Percentiles rank a stretch among this genome's conserved stretches.
phyloP scores from a whole-genome alignment of 2,113 vertebrate genomes.

The Bufo bufo region DNA sequence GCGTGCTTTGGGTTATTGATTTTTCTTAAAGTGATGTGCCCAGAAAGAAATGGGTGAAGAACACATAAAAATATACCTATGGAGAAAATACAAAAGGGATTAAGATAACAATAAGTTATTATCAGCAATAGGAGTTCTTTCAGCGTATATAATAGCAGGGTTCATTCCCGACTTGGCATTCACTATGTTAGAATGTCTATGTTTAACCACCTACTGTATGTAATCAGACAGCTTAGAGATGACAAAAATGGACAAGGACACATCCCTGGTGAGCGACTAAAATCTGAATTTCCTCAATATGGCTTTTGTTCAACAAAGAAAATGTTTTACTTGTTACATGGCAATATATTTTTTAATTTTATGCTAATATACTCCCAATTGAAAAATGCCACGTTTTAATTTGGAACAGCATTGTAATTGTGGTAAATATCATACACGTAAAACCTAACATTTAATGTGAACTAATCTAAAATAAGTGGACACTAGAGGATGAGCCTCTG shows the following conservation, averaged over 20 bases:
- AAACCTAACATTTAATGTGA: too few relatives aligned
- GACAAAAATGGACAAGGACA: constrained; percentile 41
- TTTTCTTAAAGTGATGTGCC: constrained; percentile 26
- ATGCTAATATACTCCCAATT: too few relatives aligned
- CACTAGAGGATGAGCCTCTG: too few relatives aligned
- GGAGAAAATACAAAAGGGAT: constrained; percentile 40
- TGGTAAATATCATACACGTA: too few relatives aligned
- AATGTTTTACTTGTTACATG: not conserved
- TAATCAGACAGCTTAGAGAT: constrained; percentile 31
- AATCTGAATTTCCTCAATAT: not conserved
- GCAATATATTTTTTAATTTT: not conserved
- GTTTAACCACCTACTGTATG: constrained; percentile 37
- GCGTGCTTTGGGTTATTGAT: not conserved
- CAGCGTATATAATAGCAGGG: constrained; percentile 39
- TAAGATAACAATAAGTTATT: constrained; percentile 50
- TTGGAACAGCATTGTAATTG: too few relatives aligned
- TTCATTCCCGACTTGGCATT: not conserved
- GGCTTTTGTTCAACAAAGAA: not conserved
- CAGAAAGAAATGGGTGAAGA: not conserved
- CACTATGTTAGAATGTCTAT: constrained; percentile 20
- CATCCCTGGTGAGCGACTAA: not conserved
- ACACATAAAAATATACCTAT: constrained; percentile 29
- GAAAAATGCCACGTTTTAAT: too few relatives aligned
- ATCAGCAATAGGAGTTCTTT: constrained; percentile 19
- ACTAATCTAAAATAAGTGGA: too few relatives aligned